Base-by-base conservation (phyloP, 1,140 invertebrate species). In the Berghia stephanieae region DNA sequence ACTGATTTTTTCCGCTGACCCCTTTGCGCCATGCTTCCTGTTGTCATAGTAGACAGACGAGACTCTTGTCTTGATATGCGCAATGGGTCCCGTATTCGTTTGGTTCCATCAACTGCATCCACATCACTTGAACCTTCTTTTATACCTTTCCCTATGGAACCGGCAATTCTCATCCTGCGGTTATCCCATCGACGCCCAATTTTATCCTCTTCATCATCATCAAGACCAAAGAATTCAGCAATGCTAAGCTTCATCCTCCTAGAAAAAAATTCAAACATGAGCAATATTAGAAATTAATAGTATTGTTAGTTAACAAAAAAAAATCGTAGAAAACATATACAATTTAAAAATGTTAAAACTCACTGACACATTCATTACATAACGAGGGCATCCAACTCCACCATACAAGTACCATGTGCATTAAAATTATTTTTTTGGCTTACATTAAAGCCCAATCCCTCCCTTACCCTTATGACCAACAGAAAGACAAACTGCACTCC, bases 1-100 rank as follows among this genome's bases (percentile, higher is more conserved):
- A 90, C 90, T 40, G 90, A 90, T 36, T 90, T 88, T 81, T 91
- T 91, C 34, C 88, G 79, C 34, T 78, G 76, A 40, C 78, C 77
- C 71, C 80, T 82, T 1, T 78, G 79, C 36, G 72, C 70, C 2
- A 75, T 55, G 34, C 78, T 75, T 49, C 82, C 83, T 27, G 82
- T 85, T 74, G 83, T 86, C 27, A 81, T 80, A 67, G 80, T 85
- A 1, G 85, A 86, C n/a, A 83, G 57, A 18, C 84, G 82, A 16
- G 84, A 85, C 4, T 80, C 83, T 27, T 82, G 77, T 21, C 83
- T 69, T 4, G 83, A 84, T 40, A 80, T 79, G 5, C 77, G 78
- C 13, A 82, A 77, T 13, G 85, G 85, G 76, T 86, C 85, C 55
- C 78, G 71, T 43, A 86, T 82, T 27, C 75, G 70, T 18, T 63